Evolutionary conservation across 1,140 invertebrate genomes (phyloP), one percentile per base, ranked within the genome.

Genomic region (Caenorhabditis briggsae): DNA sequence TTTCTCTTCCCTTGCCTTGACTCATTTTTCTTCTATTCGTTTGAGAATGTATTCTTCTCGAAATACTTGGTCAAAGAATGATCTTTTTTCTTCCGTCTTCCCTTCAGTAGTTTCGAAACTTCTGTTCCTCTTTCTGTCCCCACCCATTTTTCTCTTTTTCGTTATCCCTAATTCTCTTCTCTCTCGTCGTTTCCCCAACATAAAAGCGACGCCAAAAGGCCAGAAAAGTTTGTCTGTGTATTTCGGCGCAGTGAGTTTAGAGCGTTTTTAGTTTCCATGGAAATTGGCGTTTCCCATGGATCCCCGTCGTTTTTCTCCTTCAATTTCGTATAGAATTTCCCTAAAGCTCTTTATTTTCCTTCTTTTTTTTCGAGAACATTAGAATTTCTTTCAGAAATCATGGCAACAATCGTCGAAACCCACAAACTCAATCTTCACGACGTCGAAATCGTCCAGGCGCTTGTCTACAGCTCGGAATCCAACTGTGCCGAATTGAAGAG

Each of bases 31-130:
- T 16, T 11, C 50, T 14, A 53, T 14, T n/a, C n/a, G n/a, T n/a
- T n/a, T 14, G 16, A 14, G 9, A 53, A 53, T 14, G 16, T 53
- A 14, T 53, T 16, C 50, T 11, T 53, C 50, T 53, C 50, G 23
- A 50, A 78, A 78, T 18, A 78, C 70, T 78, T 78, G 46, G 70
- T 50, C 70, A 78, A 78, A 78, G 70, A 53, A 25, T 78, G 70
- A 78, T 50, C 46, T 50, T n/a, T n/a, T 43, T 33, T 33, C 33
- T 33, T 33, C 33, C n/a, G n/a, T n/a, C n/a, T n/a, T n/a, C n/a
- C n/a, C 33, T 50, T 78, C 70, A 50, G 18, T 20, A 8, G 70
- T 78, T 50, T 78, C 70, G 33, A 43, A 78, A 78, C 20, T 3
- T 43, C 18, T 70, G 12, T 53, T 53, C 50, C 50, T 16, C 23